A percentile compares a stretch with the other conserved stretches of the same genome.
Conservation (phyloP, 2,797 vertebrate genomes). For the Esox masquinongy region DNA sequence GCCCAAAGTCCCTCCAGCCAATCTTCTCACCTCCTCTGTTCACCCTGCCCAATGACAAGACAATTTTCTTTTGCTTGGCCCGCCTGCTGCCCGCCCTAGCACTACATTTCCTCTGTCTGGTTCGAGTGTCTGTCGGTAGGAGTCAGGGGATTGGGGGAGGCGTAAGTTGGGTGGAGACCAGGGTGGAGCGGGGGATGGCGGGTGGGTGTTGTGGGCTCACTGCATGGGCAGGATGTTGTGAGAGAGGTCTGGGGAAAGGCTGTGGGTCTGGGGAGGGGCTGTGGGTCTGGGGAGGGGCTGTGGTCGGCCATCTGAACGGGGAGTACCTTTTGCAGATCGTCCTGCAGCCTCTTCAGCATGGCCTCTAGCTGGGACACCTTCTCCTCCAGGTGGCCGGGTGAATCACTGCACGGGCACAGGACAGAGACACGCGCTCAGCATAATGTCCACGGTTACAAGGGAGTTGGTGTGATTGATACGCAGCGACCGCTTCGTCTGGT, state of each 20-base stretch:
- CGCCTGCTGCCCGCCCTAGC: conserved; percentile 30
- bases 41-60: conserved; percentile 48
- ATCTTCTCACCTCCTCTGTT: conserved; percentile 40
- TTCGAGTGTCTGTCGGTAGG: conserved; percentile 35
- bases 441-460: not conserved
- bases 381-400: conserved; percentile 82
- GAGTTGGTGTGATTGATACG: no score
- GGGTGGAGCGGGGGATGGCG: conserved; percentile 21
- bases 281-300: conserved; percentile 42
- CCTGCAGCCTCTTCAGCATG: conserved; percentile 87
- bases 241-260: conserved; percentile 24
- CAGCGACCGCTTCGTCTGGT: not conserved
- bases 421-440: conserved; percentile 34
- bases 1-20: conserved; percentile 47
- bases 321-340: conserved; percentile 89
- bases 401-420: conserved; percentile 69
- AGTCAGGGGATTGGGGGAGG: conserved; percentile 29
- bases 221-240: conserved; percentile 36
- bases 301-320: conserved; percentile 26
- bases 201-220: conserved; percentile 21
- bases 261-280: no score
- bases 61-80: conserved; percentile 44
- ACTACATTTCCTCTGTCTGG: conserved; percentile 36
- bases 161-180: conserved; percentile 21
- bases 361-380: conserved; percentile 89